phyloP scores from a whole-genome alignment of 2,797 vertebrate species.

The Xenopus petersii region DNA sequence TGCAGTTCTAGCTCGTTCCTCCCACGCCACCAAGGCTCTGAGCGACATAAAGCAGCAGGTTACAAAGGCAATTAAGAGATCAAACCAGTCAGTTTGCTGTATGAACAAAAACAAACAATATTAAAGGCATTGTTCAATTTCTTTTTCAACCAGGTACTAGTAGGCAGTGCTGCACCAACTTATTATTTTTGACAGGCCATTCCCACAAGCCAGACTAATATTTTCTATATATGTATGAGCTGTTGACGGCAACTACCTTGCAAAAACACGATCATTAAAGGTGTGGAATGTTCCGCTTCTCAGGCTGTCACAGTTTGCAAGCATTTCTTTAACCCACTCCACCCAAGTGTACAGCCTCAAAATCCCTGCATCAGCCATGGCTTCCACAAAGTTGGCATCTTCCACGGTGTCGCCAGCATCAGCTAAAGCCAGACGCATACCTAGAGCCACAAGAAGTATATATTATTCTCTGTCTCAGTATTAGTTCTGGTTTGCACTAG shows the following conservation, averaged over 20 bases:
- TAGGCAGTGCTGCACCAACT: not conserved
- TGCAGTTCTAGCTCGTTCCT: no score
- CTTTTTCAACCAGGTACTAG: not conserved
- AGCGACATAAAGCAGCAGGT: no score
- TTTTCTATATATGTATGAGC: not conserved
- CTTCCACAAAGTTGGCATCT: constrained; percentile 96
- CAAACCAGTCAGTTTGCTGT: no score
- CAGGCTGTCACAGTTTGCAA: constrained; percentile 85
- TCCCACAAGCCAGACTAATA: not conserved
- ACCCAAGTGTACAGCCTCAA: constrained; percentile 95
- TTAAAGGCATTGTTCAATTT: not conserved
- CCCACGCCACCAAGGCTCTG: no score
- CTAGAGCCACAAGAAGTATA: constrained; percentile 44
- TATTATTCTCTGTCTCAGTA: not conserved
- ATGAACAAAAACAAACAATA: no score
- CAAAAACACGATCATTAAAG: constrained; percentile 92
- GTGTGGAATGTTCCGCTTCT: constrained; percentile 80
- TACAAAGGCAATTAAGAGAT: no score
- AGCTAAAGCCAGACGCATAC: constrained; percentile 92
- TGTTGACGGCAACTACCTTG: constrained; percentile 69
- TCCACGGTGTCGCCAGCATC: constrained; percentile 96
- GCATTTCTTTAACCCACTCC: constrained; percentile 98
- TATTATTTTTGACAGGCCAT: not conserved
- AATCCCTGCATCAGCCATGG: constrained; percentile 95
- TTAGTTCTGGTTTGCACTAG: no score